Conservation (phyloP, 2,888 invertebrate species). For the Sycophila texana region DNA sequence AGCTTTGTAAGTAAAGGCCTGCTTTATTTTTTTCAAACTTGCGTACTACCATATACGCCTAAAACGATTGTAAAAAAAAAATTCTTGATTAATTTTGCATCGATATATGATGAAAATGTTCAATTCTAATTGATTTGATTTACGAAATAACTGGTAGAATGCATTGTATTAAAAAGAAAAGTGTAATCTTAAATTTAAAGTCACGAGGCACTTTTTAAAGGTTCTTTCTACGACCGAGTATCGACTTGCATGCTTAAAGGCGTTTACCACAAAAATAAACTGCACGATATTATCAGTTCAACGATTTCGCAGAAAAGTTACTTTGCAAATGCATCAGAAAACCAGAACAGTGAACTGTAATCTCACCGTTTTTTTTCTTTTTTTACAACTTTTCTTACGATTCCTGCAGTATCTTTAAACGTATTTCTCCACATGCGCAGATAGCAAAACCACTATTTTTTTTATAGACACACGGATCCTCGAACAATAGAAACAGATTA, state of each 20-base stretch:
- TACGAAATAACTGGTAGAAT: neutral
- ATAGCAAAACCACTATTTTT: neutral
- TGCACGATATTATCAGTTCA: conserved; percentile 22
- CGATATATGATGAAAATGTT: neutral
- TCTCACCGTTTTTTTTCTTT: neutral
- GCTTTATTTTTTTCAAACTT: too few relatives aligned
- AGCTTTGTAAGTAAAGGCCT: too few relatives aligned
- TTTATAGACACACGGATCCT: neutral
- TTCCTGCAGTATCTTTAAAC: neutral
- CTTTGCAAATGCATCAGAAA: conserved; percentile 9
- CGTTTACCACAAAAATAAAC: conserved; percentile 15
- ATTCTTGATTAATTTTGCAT: neutral
- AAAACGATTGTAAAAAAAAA: too few relatives aligned
- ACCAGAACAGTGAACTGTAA: neutral
- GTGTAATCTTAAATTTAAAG: conserved; percentile 4
- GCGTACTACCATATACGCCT: too few relatives aligned
- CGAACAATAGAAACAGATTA: neutral
- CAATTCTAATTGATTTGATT: neutral
- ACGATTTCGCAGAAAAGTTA: conserved; percentile 37
- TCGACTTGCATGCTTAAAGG: too few relatives aligned
- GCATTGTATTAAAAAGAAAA: neutral
- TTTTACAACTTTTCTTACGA: conserved; percentile 1
- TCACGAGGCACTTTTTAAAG: conserved; percentile 3
- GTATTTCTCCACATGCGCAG: neutral
- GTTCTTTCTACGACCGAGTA: neutral